Evolutionary conservation across 2,888 invertebrate species (phyloP), one percentile per base, ranked within the genome.

Genomic region (Gortyna flavago): DNA sequence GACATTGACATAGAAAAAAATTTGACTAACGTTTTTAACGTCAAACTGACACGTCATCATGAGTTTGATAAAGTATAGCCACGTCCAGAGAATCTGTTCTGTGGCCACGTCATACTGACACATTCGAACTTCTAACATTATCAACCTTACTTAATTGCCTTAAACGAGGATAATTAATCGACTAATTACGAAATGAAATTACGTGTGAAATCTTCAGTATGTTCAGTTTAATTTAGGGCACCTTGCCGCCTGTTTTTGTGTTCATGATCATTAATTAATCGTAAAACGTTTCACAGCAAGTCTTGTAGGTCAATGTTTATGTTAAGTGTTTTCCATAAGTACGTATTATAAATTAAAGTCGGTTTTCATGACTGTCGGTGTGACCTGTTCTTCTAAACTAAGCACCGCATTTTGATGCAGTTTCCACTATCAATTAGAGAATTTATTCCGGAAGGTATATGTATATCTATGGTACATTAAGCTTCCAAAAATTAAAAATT

Each of bases 171-270:
- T 83, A 84, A 84, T 84, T 75, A 54, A 71, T 68, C 54, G 51
- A 83, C 73, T 80, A 83, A 80, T 80, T 84, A 73, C 67, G 59
- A 80, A 84, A 72, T 75, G 84, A 80, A 83, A 83, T 84, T 80
- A 73, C 70, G 73, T 73, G 80, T 71, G 64, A 80, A 80, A 83
- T 84, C 77, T 83, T 80, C 59, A 29, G 25, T 75, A 32, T 72
- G 61, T 79, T 64, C 35, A 38, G 38, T 80, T 69, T 61, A 75
- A 83, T 84, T 80, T 84, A 76, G 72, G 72, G 44, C 72, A 73
- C 71, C 65, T 77, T 66, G 72, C 16, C n/a, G 32, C 6, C 18
- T 51, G 72, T 65, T 66, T 72, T 44, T 71, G n/a, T 76, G n/a
- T 72, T 75, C n/a, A 75, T 32, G n/a, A 9, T 64, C 59, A 73